phyloP scores from a whole-genome alignment of 2,113 vertebrate species.

The Anseranas semipalmata region DNA sequence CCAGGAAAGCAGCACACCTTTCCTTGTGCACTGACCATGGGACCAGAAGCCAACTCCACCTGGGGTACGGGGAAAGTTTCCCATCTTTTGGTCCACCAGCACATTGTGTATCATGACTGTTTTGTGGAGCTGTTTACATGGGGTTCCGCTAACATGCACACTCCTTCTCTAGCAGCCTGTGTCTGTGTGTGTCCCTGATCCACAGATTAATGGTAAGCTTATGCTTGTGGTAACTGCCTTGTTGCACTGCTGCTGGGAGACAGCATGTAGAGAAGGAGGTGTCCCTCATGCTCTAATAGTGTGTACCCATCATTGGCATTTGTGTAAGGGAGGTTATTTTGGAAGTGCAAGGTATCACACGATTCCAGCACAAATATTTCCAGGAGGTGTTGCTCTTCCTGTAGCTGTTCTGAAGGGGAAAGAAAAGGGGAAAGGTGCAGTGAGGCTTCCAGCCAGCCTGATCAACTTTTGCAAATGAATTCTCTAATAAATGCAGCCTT shows the following conservation, averaged over 20 bases:
- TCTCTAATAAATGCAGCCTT: not conserved
- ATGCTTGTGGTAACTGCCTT: not conserved
- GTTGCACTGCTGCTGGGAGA: not conserved
- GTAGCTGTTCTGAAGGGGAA: not conserved
- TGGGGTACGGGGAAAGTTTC: not conserved
- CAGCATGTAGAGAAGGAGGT: not conserved
- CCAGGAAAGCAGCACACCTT: not conserved
- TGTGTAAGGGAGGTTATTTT: slow-evolving; percentile 25
- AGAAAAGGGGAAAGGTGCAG: not conserved
- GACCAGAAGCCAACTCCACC: not conserved
- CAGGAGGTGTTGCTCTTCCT: slow-evolving; percentile 29
- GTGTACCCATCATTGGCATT: not conserved
- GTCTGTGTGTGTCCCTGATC: not conserved
- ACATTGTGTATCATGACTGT: not conserved
- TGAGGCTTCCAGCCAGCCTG: not conserved
- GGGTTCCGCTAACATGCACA: not conserved
- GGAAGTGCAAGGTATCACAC: slow-evolving; percentile 7
- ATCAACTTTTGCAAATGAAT: not conserved
- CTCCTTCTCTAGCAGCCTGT: not conserved
- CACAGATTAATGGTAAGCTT: not conserved
- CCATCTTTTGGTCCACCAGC: not conserved
- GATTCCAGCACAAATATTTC: slow-evolving; percentile 9
- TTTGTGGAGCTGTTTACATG: not conserved
- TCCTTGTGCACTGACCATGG: not conserved
- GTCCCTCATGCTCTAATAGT: not conserved